Evolutionary conservation across 2,888 invertebrate genomes (phyloP).

Genomic region (Siphlonurus alternatus): DNA sequence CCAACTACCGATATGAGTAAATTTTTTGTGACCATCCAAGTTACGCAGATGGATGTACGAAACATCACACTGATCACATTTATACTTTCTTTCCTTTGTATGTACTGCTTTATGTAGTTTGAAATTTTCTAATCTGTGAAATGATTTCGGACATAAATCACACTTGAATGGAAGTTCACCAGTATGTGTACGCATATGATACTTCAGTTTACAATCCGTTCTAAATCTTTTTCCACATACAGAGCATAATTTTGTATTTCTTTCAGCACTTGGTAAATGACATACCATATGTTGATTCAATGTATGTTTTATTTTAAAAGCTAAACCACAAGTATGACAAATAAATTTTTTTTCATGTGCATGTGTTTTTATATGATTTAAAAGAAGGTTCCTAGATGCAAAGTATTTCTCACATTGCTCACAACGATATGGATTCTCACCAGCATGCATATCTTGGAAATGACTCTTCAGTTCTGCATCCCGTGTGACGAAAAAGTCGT

Average conservation of each 20-base stretch:
- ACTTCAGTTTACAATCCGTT: neutral
- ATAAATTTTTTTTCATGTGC: too few species aligned
- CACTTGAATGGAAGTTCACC: neutral
- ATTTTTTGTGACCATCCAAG: neutral
- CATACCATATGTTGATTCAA: neutral
- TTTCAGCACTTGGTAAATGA: neutral
- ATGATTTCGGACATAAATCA: neutral
- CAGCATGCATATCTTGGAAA: too few species aligned
- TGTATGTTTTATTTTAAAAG: neutral
- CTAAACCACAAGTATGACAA: neutral
- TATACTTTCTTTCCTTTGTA: neutral
- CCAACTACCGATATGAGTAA: neutral
- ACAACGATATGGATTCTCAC: too few species aligned
- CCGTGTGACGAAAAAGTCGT: too few species aligned
- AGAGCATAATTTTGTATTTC: neutral
- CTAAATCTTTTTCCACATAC: neutral
- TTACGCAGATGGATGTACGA: neutral
- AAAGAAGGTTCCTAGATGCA: too few species aligned
- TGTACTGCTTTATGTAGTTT: neutral
- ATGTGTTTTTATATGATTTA: too few species aligned
- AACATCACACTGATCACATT: neutral
- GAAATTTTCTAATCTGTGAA: neutral
- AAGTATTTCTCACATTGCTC: too few species aligned
- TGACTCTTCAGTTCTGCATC: too few species aligned
- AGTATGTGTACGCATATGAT: neutral